Evolutionary conservation across 2,888 invertebrate species (phyloP), one percentile per base, ranked within the genome.

Genomic region (Boloria euphrosyne): DNA sequence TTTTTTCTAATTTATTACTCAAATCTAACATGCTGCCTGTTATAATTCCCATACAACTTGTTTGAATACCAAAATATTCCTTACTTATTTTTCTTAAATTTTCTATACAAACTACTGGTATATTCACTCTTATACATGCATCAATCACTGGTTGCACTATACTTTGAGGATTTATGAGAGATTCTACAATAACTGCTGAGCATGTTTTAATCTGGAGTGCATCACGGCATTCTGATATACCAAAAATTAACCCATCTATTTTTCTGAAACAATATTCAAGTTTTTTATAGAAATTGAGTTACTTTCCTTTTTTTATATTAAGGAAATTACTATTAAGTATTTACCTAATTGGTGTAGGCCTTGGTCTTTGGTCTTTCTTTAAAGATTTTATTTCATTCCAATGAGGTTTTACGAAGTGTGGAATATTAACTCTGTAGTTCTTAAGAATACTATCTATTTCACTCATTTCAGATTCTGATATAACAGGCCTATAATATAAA

Each of bases 91-190:
- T 78, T 67, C 82, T 86, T 4, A 93, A 76, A 52, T 81, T 80
- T 59, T 77, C 75, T n/a, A 93, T 71, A 73, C 93, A 90, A 10
- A 93, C 62, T 17, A 86, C 71, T 18, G 92, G 89, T 62, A 91
- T 72, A 52, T 80, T 72, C 7, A 74, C 76, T 6, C 74, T 67
- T 17, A 69, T 71, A 64, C 92, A 90, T 64, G 82, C 74, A 71
- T 86, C 85, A 22, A 93, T 72, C 3, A 92, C 65, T 55, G 92
- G 87, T 59, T 89, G 89, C 4, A 93, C 79, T 74, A 93, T 82
- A 5, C 84, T 76, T 69, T 77, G 80, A 38, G 92, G 91, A 62
- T 86, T 89, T 0, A 92, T 81, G 59, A 80, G 74, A 31, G 86
- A 81, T 71, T 93, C 93, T 61, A 93, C 73, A 2, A 93, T 72